phyloP scores from a whole-genome alignment of 2,888 invertebrate species.

The Conops quadrifasciatus region DNA sequence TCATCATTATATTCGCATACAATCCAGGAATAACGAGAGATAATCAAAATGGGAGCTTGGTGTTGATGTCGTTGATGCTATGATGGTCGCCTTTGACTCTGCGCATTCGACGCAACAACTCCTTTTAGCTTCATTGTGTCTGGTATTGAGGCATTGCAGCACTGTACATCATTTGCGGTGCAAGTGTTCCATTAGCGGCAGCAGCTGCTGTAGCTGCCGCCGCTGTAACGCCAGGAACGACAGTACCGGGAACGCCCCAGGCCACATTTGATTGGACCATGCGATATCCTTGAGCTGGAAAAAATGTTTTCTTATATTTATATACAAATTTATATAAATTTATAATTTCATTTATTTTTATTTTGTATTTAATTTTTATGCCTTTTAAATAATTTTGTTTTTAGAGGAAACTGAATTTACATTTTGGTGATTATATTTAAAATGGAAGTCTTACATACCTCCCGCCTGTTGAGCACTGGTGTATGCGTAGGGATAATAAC shows the following conservation, averaged over 20 bases:
- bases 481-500: slow-evolving; percentile 75
- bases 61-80: slow-evolving; percentile 36
- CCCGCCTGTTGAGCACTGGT: slow-evolving; percentile 78
- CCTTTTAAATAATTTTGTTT: no score
- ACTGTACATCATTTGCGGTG: slow-evolving; percentile 74
- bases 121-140: slow-evolving; percentile 75
- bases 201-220: slow-evolving; percentile 65
- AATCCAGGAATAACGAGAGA: slow-evolving; percentile 54
- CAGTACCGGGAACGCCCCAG: slow-evolving; percentile 68
- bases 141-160: slow-evolving; percentile 83
- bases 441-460: slow-evolving; percentile 63
- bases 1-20: slow-evolving; percentile 50
- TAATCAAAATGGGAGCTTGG: slow-evolving; percentile 42
- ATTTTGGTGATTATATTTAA: not conserved
- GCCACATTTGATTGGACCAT: slow-evolving; percentile 71
- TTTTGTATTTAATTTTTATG: no score
- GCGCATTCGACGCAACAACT: slow-evolving; percentile 47
- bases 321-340: not conserved
- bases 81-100: slow-evolving; percentile 30
- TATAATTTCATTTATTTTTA: not conserved
- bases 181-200: slow-evolving; percentile 68
- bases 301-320: slow-evolving; percentile 11
- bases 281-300: slow-evolving; percentile 67
- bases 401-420: no score
- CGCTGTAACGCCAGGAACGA: slow-evolving; percentile 67